Evolutionary conservation across 2,113 vertebrate genomes (phyloP), one percentile per base, ranked within the genome.

Genomic region (Xenopus borealis): DNA sequence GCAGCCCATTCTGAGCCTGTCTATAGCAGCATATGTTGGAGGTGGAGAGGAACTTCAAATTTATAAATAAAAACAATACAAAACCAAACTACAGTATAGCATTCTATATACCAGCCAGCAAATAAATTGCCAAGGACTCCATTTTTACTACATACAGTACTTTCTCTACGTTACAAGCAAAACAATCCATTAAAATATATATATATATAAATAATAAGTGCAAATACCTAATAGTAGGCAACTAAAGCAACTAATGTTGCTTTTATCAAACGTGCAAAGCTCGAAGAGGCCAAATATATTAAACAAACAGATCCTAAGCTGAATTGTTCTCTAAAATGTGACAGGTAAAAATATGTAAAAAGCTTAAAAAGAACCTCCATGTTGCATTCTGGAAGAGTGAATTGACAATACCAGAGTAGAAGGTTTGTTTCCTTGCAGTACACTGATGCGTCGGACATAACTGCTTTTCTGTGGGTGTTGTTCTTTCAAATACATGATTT

Each of bases 161-260:
- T 87, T 78, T 67, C 84, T 86, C 85, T 88, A 88, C 81, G 82
- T 86, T 80, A 84, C 89, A 90, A 92, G 86, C 83, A 84, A 44
- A 87, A 87, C 82, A 85, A 89, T 86, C 88, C 86, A 91, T 91
- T 85, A 85, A 87, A 82, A 86, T 19, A 83, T 82, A 87, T 40
- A 40, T 40, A 40, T 40, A 89, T 88, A 75, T 69, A 77, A 76
- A 76, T 76, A 85, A 90, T 94, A 98, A 98, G 97, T 99, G 97
- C 97, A 98, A 96, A 94, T 93, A 93, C 91, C 95, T 97, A 95
- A 93, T 91, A 92, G 88, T 89, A 95, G 92, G 94, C 89, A 93
- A 94, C 88, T 87, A 89, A 95, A 93, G 92, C 92, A 91, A 92
- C 88, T 91, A 87, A 88, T 88, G 90, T 91, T 94, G 92, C 89